Percentiles rank a stretch among this genome's conserved stretches.
Evolutionary conservation across 2,797 vertebrate genomes (phyloP).

Genomic region (Anabacerthia variegaticeps): DNA sequence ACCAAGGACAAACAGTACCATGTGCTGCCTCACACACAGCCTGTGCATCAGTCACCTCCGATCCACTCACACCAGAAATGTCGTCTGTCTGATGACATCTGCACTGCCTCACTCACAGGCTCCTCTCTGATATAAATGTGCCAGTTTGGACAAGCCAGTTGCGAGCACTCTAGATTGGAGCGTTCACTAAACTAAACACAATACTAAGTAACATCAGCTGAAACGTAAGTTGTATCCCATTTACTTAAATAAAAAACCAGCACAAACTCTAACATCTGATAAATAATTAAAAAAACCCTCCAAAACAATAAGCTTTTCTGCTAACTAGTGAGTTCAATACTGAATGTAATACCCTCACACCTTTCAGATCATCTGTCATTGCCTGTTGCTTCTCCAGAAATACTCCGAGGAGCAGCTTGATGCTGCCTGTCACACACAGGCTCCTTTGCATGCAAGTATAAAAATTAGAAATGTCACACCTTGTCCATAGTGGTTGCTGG

Average conservation of each 20-base stretch:
- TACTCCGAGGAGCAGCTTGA: not conserved
- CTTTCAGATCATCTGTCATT: not conserved
- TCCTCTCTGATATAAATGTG: not conserved
- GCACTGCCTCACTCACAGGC: not conserved
- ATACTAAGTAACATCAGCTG: not conserved
- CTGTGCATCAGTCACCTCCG: not conserved
- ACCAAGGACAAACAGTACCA: not conserved
- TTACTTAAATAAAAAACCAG: not conserved
- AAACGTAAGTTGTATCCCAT: not conserved
- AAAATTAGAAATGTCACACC: not conserved
- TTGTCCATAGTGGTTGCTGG: not conserved
- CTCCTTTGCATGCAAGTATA: accelerated
- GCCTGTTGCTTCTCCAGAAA: not conserved
- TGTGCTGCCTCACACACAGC: not conserved
- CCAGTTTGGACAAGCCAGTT: not conserved
- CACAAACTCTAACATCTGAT: not conserved
- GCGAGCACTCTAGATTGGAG: not conserved
- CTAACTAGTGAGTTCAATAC: not conserved
- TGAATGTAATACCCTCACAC: not conserved
- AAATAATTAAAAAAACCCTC: not conserved
- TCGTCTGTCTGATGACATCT: not conserved
- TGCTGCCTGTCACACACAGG: not conserved
- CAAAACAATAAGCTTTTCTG: not conserved
- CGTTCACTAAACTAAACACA: not conserved
- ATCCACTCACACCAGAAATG: not conserved